Percentiles rank a stretch among this genome's conserved stretches.
Evolutionary conservation across 2,797 vertebrate species (phyloP).

Genomic region (Micropoecilia bifurca): DNA sequence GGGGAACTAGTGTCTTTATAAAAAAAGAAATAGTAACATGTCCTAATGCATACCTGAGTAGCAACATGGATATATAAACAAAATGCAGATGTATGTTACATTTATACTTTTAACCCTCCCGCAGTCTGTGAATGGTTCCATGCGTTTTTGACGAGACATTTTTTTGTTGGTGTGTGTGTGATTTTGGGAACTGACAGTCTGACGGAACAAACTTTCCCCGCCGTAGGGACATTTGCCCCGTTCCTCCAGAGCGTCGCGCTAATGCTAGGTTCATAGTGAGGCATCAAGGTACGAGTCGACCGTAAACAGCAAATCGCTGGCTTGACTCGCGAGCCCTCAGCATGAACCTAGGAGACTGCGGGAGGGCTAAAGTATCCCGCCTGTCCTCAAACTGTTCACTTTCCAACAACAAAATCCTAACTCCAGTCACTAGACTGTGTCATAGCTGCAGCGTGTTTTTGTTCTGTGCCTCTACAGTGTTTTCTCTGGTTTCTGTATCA

Average conservation of each 20-base stretch:
- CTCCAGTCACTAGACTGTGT: not conserved
- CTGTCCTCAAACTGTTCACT: not conserved
- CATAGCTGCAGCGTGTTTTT: not conserved
- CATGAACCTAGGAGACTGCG: too few species aligned
- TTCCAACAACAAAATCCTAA: not conserved
- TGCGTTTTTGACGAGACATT: too few species aligned
- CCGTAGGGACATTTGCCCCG: too few species aligned
- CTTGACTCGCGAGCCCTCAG: too few species aligned
- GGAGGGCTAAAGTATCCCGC: not conserved
- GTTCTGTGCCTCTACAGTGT: not conserved
- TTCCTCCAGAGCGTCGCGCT: too few species aligned
- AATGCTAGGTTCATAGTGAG: too few species aligned
- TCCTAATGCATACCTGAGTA: not conserved
- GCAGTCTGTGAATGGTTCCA: too few species aligned
- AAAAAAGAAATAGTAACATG: not conserved
- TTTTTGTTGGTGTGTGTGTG: too few species aligned
- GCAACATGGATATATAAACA: not conserved
- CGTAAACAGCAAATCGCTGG: too few species aligned
- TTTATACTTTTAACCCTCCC: not conserved
- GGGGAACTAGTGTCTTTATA: not conserved
- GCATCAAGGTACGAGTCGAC: too few species aligned
- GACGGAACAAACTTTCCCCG: too few species aligned
- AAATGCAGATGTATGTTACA: not conserved
- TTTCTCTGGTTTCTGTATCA: not conserved
- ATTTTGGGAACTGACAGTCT: too few species aligned